A percentile compares a stretch with the other conserved stretches of the same genome.
These are phyloP conservation scores for Grantiella picta DNA, from an alignment of 2,113 vertebrate genomes.

Conservation along the genomic window DNA sequence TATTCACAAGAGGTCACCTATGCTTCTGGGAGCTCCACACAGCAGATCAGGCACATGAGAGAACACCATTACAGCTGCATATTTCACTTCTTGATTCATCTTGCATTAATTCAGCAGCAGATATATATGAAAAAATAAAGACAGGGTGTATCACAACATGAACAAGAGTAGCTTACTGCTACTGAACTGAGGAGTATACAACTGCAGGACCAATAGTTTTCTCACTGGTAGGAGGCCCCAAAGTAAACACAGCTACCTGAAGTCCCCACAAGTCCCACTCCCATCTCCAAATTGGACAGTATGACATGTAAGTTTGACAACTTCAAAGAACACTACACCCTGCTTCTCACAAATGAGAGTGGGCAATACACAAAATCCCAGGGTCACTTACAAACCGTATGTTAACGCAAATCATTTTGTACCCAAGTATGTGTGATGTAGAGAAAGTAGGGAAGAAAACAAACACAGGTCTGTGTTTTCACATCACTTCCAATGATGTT, in stretches of 20 bases:
- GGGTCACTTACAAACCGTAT: not conserved
- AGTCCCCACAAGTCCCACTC: not conserved
- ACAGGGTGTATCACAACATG: not conserved
- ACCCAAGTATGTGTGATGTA: not conserved
- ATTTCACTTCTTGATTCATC: not conserved
- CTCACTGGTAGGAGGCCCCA: not conserved
- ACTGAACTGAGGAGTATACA: not conserved
- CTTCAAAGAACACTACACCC: not conserved
- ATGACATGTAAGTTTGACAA: fast-evolving
- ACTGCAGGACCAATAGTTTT: not conserved
- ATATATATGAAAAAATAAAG: not conserved
- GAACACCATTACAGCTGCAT: not conserved
- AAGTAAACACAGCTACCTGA: not conserved
- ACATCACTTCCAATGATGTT: not conserved
- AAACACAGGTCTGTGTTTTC: not conserved
- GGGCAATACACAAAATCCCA: not conserved
- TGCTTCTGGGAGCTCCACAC: not conserved
- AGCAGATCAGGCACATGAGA: not conserved
- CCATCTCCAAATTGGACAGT: not conserved
- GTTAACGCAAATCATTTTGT: not conserved
- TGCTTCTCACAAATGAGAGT: not conserved
- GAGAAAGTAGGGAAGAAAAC: not conserved
- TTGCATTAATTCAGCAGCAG: not conserved
- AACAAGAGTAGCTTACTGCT: not conserved
- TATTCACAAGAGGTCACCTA: not conserved